phyloP scores from a whole-genome alignment of 1,140 invertebrate species.

The Drosophila bifasciata region DNA sequence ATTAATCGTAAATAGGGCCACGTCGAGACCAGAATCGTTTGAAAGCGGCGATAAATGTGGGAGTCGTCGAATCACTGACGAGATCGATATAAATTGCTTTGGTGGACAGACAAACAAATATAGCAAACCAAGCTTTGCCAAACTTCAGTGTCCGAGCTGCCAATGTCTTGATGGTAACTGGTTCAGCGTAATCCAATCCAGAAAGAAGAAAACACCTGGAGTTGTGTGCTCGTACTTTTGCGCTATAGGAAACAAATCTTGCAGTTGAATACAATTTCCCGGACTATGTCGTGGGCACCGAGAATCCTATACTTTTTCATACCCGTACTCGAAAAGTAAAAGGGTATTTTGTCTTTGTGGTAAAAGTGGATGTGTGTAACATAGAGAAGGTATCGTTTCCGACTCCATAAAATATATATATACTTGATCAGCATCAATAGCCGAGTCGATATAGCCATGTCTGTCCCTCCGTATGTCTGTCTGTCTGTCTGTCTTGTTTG shows the following conservation, averaged over 20 bases:
- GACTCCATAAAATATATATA: too few species aligned
- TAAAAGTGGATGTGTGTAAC: background rate
- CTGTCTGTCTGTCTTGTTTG: too few species aligned
- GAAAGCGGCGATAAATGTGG: slow-evolving; percentile 1
- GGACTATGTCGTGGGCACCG: background rate
- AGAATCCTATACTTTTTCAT: slow-evolving; percentile 1
- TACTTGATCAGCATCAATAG: too few species aligned
- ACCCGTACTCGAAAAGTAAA: too few species aligned
- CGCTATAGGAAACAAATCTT: background rate
- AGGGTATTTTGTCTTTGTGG: too few species aligned
- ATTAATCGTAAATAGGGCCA: background rate
- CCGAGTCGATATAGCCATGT: too few species aligned
- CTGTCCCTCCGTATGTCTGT: too few species aligned
- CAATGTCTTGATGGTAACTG: background rate
- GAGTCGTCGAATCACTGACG: background rate
- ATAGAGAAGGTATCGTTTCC: too few species aligned
- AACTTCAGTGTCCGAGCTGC: background rate
- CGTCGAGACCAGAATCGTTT: background rate
- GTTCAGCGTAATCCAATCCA: slow-evolving; percentile 1
- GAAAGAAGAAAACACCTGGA: background rate
- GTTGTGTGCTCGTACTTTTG: background rate
- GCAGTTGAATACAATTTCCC: slow-evolving; percentile 4
- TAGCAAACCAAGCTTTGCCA: background rate
- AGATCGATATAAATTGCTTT: background rate
- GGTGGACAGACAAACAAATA: background rate